These are phyloP conservation scores for Pheosia gnoma DNA, from an alignment of 2,888 invertebrate species.

Conservation along the genomic window DNA sequence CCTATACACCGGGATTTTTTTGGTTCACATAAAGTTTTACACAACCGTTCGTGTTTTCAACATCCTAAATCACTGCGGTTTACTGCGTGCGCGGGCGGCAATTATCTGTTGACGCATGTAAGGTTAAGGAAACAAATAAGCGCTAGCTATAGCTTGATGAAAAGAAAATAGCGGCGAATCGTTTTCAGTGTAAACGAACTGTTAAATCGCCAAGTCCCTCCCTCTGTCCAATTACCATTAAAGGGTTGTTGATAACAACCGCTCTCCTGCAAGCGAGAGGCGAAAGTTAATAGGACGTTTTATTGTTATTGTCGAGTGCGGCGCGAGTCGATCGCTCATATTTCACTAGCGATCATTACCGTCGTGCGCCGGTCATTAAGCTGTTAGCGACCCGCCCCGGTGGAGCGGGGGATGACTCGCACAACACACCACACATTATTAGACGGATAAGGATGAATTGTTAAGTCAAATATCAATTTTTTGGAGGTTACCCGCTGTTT, in stretches of 20 bases:
- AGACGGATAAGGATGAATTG: slow-evolving; percentile 1
- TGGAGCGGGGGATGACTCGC: slow-evolving; percentile 11
- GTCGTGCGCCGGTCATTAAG: slow-evolving; percentile 73
- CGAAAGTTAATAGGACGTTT: slow-evolving; percentile 73
- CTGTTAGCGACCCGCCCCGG: slow-evolving; percentile 49
- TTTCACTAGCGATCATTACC: slow-evolving; percentile 46
- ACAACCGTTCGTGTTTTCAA: slow-evolving; percentile 18
- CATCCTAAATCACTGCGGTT: slow-evolving; percentile 16
- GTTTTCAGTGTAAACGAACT: too few relatives aligned
- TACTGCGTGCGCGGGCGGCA: slow-evolving; percentile 6
- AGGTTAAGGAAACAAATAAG: neutral
- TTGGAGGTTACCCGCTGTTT: neutral
- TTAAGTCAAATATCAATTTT: neutral
- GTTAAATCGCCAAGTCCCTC: too few relatives aligned
- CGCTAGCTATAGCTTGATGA: too few relatives aligned
- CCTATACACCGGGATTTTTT: slow-evolving; percentile 26
- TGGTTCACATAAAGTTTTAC: slow-evolving; percentile 38
- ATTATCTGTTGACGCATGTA: slow-evolving; percentile 8
- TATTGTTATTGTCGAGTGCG: slow-evolving; percentile 62
- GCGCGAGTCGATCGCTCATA: slow-evolving; percentile 46
- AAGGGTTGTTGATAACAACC: slow-evolving; percentile 21
- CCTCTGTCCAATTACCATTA: slow-evolving; percentile 3
- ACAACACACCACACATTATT: neutral
- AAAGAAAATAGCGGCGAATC: too few relatives aligned
- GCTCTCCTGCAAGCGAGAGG: slow-evolving; percentile 38